Evolutionary conservation across 2,888 invertebrate species (phyloP).

Genomic region (Synergus gifuensis): DNA sequence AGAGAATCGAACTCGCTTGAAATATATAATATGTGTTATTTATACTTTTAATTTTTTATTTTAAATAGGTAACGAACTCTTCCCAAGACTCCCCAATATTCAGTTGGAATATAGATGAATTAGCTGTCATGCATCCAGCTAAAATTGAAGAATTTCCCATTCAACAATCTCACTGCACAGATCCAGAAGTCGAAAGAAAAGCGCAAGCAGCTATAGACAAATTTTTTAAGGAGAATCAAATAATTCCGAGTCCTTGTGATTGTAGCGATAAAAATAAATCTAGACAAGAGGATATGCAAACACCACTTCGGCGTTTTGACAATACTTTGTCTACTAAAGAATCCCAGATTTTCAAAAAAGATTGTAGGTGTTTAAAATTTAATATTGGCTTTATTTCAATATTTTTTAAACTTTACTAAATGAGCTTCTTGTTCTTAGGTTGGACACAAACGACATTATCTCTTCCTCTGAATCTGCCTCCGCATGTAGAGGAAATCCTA

Average conservation of each 20-base stretch:
- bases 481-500: slow-evolving; percentile 82
- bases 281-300: slow-evolving; percentile 53
- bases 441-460: slow-evolving; percentile 84
- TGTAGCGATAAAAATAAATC: slow-evolving; percentile 58
- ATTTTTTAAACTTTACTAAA: neutral
- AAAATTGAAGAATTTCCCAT: slow-evolving; percentile 83
- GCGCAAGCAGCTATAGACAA: slow-evolving; percentile 85
- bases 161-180: slow-evolving; percentile 82
- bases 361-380: slow-evolving; percentile 60
- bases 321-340: slow-evolving; percentile 58
- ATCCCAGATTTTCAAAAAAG: slow-evolving; percentile 61
- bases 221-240: slow-evolving; percentile 81
- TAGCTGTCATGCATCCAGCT: slow-evolving; percentile 83
- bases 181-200: slow-evolving; percentile 82
- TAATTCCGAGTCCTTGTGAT: slow-evolving; percentile 81
- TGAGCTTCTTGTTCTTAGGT: slow-evolving; percentile 76
- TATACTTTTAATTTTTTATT: slow-evolving; percentile 36
- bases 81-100: slow-evolving; percentile 78
- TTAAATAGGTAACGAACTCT: slow-evolving; percentile 73
- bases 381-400: slow-evolving; percentile 25
- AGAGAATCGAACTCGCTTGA: too few relatives aligned
- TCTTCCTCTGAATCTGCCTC: slow-evolving; percentile 82
- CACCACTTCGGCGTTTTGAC: slow-evolving; percentile 58
- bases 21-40: too few relatives aligned
- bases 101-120: slow-evolving; percentile 86